A percentile compares a stretch with the other conserved stretches of the same genome.
These are phyloP conservation scores for Gavia stellata DNA, from an alignment of 2,113 vertebrate species.

Conservation along the genomic window DNA sequence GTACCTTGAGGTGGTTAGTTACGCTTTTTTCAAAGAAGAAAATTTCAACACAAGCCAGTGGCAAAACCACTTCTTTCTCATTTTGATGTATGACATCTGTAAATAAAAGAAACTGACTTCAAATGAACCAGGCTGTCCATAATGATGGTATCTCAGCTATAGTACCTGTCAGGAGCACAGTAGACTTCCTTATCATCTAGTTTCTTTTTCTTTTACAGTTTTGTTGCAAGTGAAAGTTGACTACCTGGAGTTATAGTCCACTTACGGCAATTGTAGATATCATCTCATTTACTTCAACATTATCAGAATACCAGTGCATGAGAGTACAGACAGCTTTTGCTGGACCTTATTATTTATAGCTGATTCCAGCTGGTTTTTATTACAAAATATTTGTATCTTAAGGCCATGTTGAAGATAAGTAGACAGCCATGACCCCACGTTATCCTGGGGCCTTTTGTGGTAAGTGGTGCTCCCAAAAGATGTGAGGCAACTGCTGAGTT, in stretches of 20 bases:
- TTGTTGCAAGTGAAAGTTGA: not conserved
- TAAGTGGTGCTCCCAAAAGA: not conserved
- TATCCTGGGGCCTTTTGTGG: not conserved
- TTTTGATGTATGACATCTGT: not conserved
- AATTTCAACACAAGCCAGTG: not conserved
- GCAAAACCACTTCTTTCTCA: constrained; percentile 6
- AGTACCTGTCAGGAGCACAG: not conserved
- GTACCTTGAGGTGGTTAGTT: not conserved
- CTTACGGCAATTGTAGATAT: not conserved
- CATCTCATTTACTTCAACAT: not conserved
- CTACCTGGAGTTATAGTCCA: not conserved
- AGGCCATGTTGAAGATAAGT: not conserved
- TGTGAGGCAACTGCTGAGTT: not conserved
- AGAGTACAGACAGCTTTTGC: not conserved
- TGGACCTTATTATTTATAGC: constrained; percentile 24
- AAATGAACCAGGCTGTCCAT: not conserved
- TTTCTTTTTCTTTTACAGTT: not conserved
- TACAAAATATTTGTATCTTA: constrained; percentile 24
- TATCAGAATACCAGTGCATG: not conserved
- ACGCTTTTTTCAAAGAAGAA: not conserved
- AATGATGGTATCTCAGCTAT: not conserved
- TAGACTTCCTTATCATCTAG: not conserved
- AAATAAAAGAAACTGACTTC: not conserved
- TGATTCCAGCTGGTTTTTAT: not conserved
- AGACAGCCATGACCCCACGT: not conserved